A percentile compares a stretch with the other conserved stretches of the same genome.
phyloP scores from a whole-genome alignment of 2,888 invertebrate genomes.

The Cheilosia scutellata region DNA sequence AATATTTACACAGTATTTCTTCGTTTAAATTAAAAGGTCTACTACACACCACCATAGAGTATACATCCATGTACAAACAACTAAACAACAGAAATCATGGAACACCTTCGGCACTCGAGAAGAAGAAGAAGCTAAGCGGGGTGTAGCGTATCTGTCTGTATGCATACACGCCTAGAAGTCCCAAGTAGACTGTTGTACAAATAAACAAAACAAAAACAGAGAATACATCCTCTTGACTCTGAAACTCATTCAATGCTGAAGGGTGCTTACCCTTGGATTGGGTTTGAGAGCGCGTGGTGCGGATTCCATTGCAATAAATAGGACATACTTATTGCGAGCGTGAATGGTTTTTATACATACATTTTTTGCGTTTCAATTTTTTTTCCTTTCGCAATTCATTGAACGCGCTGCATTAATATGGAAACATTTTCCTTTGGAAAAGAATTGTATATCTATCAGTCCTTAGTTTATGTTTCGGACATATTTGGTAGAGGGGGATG shows the following conservation, averaged over 20 bases:
- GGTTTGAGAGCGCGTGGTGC: slow-evolving; percentile 19
- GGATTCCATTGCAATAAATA: slow-evolving; percentile 66
- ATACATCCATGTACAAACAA: slow-evolving; percentile 34
- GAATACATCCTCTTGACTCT: slow-evolving; percentile 68
- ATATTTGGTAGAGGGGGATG: slow-evolving; percentile 22
- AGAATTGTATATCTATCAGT: slow-evolving; percentile 49
- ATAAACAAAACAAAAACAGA: slow-evolving; percentile 59
- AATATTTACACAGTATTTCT: slow-evolving; percentile 33
- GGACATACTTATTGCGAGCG: slow-evolving; percentile 66
- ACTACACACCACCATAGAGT: slow-evolving; percentile 15
- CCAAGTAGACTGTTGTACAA: slow-evolving; percentile 65
- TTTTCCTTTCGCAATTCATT: slow-evolving; percentile 20
- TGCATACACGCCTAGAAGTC: slow-evolving; percentile 8
- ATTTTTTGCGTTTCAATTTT: not conserved
- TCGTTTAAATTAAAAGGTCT: slow-evolving; percentile 24
- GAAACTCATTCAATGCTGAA: slow-evolving; percentile 67
- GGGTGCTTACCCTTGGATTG: slow-evolving; percentile 72
- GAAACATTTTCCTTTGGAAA: not conserved
- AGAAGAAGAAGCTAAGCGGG: slow-evolving; percentile 14
- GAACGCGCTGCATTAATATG: slow-evolving; percentile 45
- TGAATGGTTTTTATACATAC: slow-evolving; percentile 8
- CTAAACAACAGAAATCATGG: slow-evolving; percentile 41
- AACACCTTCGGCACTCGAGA: slow-evolving; percentile 52
- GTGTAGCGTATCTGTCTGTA: slow-evolving; percentile 1
- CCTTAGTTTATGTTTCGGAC: slow-evolving; percentile 43